Base-by-base conservation (phyloP, 2,113 vertebrate species). In the Cricetomys ansorgei region DNA sequence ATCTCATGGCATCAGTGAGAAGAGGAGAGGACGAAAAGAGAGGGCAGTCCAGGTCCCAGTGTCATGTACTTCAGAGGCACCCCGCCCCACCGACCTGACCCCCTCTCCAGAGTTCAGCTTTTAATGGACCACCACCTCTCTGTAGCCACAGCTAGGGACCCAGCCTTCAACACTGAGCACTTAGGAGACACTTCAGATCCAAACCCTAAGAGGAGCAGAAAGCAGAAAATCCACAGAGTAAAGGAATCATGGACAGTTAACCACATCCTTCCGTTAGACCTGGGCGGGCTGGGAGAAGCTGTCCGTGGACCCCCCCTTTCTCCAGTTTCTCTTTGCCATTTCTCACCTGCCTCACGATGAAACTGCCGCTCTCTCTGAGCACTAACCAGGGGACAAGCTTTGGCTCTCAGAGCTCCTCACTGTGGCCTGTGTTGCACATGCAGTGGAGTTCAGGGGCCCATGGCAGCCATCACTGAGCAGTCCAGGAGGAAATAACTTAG, bases 401-500 rank as follows among this genome's bases (percentile, higher is more conserved):
- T 64, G 50, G 21, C 17, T 2, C 45, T 80, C 55, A 43, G 48
- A 96, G 93, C 10, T 3, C 83, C 65, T 95, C 65, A 53, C 67
- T 93, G 13, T 3, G 12, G 37, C 10, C 64, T 72, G 62, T 72
- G 25, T 21, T 94, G 17, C 21, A 34, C 37, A 53, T 21, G 29
- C 40, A 45, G 50, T 21, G 43, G 27, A n/a, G 23, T 4, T 1
- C 31, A 50, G 53, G 19, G 55, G 3, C 23, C 37, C 3, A 0
- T 0, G 7, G 84, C 34, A 65, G 8, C 9, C 6, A 7, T 0
- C 27, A 9, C 12, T 12, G 9, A n/a, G 29, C n/a, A 31, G 43
- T 25, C 23, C 45, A 79, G 50, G 37, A 53, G 11, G 43, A 84
- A 55, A 21, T 43, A 11, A 80, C 34, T n/a, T 55, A 10, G 4